Percentiles rank a stretch among this genome's conserved stretches.
Evolutionary conservation across 2,888 invertebrate species (phyloP).

Genomic region (Amiota communis): DNA sequence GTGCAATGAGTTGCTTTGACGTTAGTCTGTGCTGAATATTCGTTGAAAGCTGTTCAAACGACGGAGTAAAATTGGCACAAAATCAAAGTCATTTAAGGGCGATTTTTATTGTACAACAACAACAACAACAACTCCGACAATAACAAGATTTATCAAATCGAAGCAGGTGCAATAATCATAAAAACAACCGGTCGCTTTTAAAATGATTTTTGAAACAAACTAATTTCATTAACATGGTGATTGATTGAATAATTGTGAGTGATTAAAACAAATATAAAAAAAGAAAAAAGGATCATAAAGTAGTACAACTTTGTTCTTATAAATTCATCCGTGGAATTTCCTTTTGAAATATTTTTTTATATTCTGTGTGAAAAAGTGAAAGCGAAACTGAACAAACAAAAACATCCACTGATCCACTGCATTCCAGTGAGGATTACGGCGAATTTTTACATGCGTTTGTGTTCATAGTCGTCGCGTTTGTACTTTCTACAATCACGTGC

Average conservation of each 20-base stretch:
- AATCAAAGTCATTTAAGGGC: slow-evolving; percentile 20
- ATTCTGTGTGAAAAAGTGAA: no score
- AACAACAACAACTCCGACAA: slow-evolving; percentile 26
- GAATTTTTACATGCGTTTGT: no score
- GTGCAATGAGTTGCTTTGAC: slow-evolving; percentile 41
- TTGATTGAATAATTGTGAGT: no score
- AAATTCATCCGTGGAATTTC: no score
- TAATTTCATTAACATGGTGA: neutral
- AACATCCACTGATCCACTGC: no score
- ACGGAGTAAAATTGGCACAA: slow-evolving; percentile 44
- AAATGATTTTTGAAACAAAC: neutral
- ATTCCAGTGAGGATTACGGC: no score
- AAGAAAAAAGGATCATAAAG: neutral
- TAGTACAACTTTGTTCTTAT: no score
- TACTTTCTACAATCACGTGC: no score
- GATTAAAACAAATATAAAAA: neutral
- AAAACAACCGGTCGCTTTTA: slow-evolving; percentile 27
- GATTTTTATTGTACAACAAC: slow-evolving; percentile 19
- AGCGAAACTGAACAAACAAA: no score
- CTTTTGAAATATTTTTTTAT: no score
- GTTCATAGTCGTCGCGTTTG: no score
- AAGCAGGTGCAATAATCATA: slow-evolving; percentile 33
- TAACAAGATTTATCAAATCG: neutral
- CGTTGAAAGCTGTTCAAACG: slow-evolving; percentile 64
- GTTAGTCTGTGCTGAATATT: slow-evolving; percentile 68